These are phyloP conservation scores for Anas platyrhynchos DNA, from an alignment of 2,113 vertebrate genomes.

Conservation along the genomic window DNA sequence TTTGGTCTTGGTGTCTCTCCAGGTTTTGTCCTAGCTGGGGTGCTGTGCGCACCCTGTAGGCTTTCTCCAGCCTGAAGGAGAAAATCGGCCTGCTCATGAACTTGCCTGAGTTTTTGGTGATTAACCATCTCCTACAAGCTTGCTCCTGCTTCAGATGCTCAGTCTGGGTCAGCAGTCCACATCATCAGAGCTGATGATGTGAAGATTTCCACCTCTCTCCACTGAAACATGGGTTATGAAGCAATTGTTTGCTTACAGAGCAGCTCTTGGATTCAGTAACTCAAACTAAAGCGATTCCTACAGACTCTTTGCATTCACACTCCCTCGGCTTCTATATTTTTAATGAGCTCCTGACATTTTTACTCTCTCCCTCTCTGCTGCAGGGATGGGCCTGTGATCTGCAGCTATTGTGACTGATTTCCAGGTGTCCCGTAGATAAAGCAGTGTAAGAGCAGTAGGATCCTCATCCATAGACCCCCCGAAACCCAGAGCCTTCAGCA, in stretches of 20 bases:
- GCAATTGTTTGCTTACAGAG: background rate
- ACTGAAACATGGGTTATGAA: background rate
- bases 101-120: background rate
- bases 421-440: constrained; percentile 1
- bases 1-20: background rate
- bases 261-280: background rate
- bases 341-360: constrained; percentile 46
- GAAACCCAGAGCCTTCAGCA: background rate
- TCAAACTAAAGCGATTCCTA: background rate
- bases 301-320: background rate
- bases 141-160: background rate
- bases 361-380: background rate
- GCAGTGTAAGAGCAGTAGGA: background rate
- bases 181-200: background rate
- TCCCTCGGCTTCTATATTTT: constrained; percentile 44
- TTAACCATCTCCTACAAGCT: background rate
- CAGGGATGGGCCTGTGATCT: background rate
- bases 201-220: background rate
- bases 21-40: background rate
- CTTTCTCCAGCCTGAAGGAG: background rate
- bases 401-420: background rate
- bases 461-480: background rate
- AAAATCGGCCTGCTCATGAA: background rate
- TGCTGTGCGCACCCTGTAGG: too few species aligned
- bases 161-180: too few species aligned